Evolutionary conservation across 92 coral and sea anemone species (phyloP), one percentile per base, ranked within the genome.

Genomic region (Palythoa grandiflora): DNA sequence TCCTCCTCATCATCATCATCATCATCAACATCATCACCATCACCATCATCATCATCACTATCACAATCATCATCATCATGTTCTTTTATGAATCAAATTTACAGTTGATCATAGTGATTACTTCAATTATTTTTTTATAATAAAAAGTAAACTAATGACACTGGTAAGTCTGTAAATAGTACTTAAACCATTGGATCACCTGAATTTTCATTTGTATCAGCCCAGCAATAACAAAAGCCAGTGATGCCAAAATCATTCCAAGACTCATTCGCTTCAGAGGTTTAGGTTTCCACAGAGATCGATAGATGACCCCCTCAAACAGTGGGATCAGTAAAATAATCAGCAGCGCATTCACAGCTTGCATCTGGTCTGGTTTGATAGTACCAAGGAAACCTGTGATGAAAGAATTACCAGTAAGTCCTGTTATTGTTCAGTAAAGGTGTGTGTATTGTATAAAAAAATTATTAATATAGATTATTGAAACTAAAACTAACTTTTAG

Each of bases 321-420:
- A 94, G 84, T 1, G 97, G 97, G 13, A 94, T 92, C n/a, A 94
- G 85, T 11, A 94, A 35, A 11, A 94, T 94, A 74, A 94, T 92
- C 59, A 94, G 90, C 3, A 94, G 68, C 0, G 97, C 91, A 75
- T 94, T 94, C 38, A 94, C 75, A 3, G 97, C 97, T 63, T 94
- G 97, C 97, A 94, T 94, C 81, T 94, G 97, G 70, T 94, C 95
- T 55, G 97, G 97, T 60, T 94, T 94, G 51, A 94, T 88, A 37
- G 97, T 94, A 36, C 97, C 97, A 21, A 94, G 78, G 53, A 88
- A 88, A 54, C 97, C 97, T 94, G 83, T 20, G 20, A 47, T 7
- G 68, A 28, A 17, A 5, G 19, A n/a, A 38, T 12, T 9, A 28
- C 2, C 14, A 48, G n/a, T n/a, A 10, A 28, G 38, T 51, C 38